Evolutionary conservation across 2,888 invertebrate genomes (phyloP), one percentile per base, ranked within the genome.

Genomic region (Eumerus sabulonum): DNA sequence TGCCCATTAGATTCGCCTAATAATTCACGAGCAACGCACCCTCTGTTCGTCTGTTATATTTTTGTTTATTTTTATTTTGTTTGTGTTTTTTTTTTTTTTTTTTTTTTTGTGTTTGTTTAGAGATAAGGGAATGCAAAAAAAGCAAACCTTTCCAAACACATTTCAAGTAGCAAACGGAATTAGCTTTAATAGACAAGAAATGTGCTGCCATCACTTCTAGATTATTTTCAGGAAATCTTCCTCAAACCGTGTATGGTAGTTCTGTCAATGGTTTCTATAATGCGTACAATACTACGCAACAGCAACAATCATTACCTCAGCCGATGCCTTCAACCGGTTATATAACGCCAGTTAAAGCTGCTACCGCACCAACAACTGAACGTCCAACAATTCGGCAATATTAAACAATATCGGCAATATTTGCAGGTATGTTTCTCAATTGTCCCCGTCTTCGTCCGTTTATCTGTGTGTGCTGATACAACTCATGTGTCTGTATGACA

Each of bases 371-470:
- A 19, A 7, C 27, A 27, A 27, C 27, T 27, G 72, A 72, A 67
- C 77, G 72, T 77, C 57, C 72, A 53, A 59, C 72, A 67, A 77
- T 63, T 72, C 72, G 73, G 63, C 77, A 77, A 77, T 77, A 73
- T 73, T 77, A 73, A 63, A 42, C 11, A 57, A 42, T 44, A 27
- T 27, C 27, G 27, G 27, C 27, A 27, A 53, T 59, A 57, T 53
- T 63, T 73, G 77, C 67, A 77, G 77, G 77, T 77, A 77, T 67
- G 77, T 77, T 77, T 7, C 27, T 4, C 27, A 27, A 2, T 27
- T 73, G 62, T 73, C 16, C 44, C 59, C 50, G 63, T 40, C 72
- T 11, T 40, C 67, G 42, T 67, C 54, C 45, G 44, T 38, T 48
- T 47, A 45, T 19, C 57, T 64, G 42, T 42, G 27, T 51, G 13